Base-by-base conservation (phyloP, 2,888 invertebrate species). In the Electrophaes corylata region DNA sequence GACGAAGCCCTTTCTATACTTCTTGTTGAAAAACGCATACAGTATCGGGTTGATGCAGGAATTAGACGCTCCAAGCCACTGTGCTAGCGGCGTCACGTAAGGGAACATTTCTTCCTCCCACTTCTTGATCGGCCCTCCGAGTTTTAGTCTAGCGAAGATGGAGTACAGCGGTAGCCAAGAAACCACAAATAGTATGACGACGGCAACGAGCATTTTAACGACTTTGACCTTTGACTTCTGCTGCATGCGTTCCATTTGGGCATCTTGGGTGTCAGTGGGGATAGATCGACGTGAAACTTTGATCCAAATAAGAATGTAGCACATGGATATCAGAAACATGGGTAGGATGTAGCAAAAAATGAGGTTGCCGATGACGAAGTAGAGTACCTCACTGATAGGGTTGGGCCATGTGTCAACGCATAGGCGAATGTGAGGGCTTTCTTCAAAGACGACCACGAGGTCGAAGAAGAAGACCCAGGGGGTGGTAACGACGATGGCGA, bases 1-100 rank as follows among this genome's bases (percentile, higher is more conserved):
- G 39, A 96, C 94, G 83, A 98, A 98, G 3, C 98, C 98, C 59
- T 96, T 94, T 11, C 98, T 93, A 84, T 96, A 98, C 83, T 98
- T 98, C 81, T 97, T 97, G 86, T 98, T 98, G 89, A 98, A 98
- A 89, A 98, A 98, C 2, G 98, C 97, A 84, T 98, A 98, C 56
- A 98, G 93, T 63, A 98, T 95, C 0, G 98, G 98, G 86, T 98
- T 98, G 77, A 98, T 98, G 93, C 98, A 98, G 16, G 97, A 97
- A 85, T 98, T 98, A 14, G 98, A 97, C 0, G 97, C 95, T 2
- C 98, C 98, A 44, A 98, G 91, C 97, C 97, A 97, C 81, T 97
- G 98, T 4, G 97, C 98, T 48, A 98, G 93, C 3, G 98, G 98
- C 14, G 96, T 96, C 1, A 96, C 95, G 16, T 96, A 94, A 43